These are phyloP conservation scores for Phymanthus crucifer DNA, from an alignment of 92 coral and sea anemone genomes.

Conservation along the genomic window DNA sequence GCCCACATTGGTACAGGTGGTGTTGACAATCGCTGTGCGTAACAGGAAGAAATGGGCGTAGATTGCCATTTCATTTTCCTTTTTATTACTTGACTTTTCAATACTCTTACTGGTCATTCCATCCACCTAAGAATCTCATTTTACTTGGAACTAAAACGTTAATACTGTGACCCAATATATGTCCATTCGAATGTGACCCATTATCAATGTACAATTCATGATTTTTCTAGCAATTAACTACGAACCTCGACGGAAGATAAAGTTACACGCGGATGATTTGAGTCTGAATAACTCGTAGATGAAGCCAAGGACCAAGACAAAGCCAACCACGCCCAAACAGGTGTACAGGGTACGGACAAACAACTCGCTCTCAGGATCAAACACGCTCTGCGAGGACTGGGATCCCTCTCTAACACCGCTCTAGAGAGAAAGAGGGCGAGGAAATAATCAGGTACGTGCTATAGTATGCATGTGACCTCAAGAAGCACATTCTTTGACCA, in stretches of 20 bases:
- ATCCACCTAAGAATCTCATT: too few relatives aligned
- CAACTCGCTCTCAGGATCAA: constrained; percentile 84
- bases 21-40: too few relatives aligned
- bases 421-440: constrained; percentile 19
- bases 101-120: too few relatives aligned
- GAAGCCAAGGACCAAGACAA: constrained; percentile 62
- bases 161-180: too few relatives aligned
- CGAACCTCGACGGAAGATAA: constrained; percentile 12
- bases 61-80: too few relatives aligned
- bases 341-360: constrained; percentile 74
- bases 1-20: too few relatives aligned
- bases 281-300: constrained; percentile 25
- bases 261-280: background rate
- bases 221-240: background rate
- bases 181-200: too few relatives aligned
- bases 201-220: too few relatives aligned
- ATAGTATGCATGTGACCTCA: too few relatives aligned
- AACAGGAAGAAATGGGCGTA: too few relatives aligned
- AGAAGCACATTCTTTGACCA: background rate
- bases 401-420: constrained; percentile 71
- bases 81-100: too few relatives aligned
- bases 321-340: constrained; percentile 63
- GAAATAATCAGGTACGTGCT: background rate
- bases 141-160: too few relatives aligned
- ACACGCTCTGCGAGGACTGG: constrained; percentile 71